Evolutionary conservation across 2,797 vertebrate species (phyloP), one percentile per base, ranked within the genome.

Genomic region (Paramormyrops hopkinsi): DNA sequence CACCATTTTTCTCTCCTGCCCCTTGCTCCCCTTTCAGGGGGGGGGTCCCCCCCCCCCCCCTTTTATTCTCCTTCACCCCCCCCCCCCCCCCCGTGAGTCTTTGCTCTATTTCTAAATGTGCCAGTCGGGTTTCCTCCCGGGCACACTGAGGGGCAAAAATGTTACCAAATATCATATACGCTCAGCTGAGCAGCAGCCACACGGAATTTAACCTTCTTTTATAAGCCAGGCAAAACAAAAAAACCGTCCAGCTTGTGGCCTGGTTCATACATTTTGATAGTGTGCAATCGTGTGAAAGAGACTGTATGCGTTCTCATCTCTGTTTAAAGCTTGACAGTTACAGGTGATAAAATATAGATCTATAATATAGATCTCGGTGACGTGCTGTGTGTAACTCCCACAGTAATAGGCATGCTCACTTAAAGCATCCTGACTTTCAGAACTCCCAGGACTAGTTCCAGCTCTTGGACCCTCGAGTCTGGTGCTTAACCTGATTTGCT

Each of bases 261-360:
- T 8, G 25, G 6, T 59, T 87, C 29, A 56, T 51, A 19, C 84
- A 86, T 87, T 41, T 25, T 85, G 82, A 50, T 85, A 14, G 22
- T 82, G 82, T 85, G 48, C 37, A 33, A 51, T 54, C 14, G 8
- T 87, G 33, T 87, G 53, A 56, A 41, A 41, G 25, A 37, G 17
- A 19, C 41, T 4, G 46, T 14, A 4, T 48, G 82, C 8, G 22
- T 51, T n/a, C 17, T 51, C 82, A 51, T 48, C 41, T 50, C 22
- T 85, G 82, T 85, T 85, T 50, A 85, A 85, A 50, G 82, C 82
- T 85, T 51, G 82, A 50, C 82, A 85, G 46, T 44, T 85, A 85
- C 82, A 85, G 48, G 22, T 50, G 48, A 51, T 85, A 84, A 48
- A 84, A 84, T 84, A 84, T 84, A 51, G 9, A 83, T n/a, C 79